These are phyloP conservation scores for Brevimyrus niger DNA, from an alignment of 2,113 vertebrate genomes.

Conservation along the genomic window DNA sequence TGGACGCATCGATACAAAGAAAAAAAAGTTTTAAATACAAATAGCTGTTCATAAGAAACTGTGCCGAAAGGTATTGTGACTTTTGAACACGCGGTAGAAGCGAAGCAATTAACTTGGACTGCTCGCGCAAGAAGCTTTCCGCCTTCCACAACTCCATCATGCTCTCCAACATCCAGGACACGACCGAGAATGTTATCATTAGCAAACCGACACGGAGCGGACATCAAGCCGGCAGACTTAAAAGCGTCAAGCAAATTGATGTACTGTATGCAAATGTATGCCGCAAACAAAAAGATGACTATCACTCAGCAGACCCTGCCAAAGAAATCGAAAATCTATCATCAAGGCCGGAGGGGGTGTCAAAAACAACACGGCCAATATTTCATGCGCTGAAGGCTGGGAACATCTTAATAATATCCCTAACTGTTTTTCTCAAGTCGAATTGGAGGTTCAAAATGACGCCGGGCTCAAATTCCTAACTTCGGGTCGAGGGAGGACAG, in stretches of 20 bases:
- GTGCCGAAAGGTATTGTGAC: neutral
- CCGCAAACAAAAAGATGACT: neutral
- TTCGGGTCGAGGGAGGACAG: neutral
- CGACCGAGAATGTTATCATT: neutral
- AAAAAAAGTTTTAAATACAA: neutral
- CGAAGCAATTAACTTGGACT: neutral
- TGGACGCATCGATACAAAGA: neutral
- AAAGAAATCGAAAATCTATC: neutral
- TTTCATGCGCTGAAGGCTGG: neutral
- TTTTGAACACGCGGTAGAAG: neutral
- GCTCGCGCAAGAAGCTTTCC: neutral
- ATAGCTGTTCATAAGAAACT: neutral
- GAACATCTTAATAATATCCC: neutral
- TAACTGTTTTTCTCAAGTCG: neutral
- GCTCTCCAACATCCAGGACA: neutral
- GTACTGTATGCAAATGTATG: neutral
- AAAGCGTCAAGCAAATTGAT: neutral
- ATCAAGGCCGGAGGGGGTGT: neutral
- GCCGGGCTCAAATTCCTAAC: neutral
- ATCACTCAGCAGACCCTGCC: neutral
- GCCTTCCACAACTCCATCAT: neutral
- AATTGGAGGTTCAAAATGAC: neutral
- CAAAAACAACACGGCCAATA: neutral
- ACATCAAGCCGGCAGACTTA: neutral
- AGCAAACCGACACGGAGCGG: neutral